Evolutionary conservation across 2,888 invertebrate genomes (phyloP).

Genomic region (Bembecia ichneumoniformis): DNA sequence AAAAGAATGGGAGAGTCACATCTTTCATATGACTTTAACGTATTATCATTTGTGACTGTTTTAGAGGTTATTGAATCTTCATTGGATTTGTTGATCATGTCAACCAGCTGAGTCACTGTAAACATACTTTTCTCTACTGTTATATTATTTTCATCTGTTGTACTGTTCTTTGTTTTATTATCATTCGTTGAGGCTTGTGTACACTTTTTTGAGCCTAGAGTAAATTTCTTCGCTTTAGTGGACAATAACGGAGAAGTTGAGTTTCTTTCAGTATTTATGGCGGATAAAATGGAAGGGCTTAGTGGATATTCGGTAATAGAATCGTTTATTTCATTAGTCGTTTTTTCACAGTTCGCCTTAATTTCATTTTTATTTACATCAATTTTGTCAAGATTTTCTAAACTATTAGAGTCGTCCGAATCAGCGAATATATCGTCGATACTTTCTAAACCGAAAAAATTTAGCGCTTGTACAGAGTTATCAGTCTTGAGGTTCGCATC

Average conservation of each 20-base stretch:
- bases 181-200: not conserved
- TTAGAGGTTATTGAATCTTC: slow-evolving; percentile 4
- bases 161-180: slow-evolving; percentile 11
- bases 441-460: slow-evolving; percentile 55
- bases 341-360: not conserved
- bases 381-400: not conserved
- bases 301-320: slow-evolving; percentile 12
- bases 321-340: not conserved
- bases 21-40: slow-evolving; percentile 19
- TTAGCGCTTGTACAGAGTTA: slow-evolving; percentile 20
- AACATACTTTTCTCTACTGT: slow-evolving; percentile 50
- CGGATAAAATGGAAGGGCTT: slow-evolving; percentile 57
- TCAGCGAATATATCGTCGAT: slow-evolving; percentile 64
- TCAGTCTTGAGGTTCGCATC: not conserved
- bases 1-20: slow-evolving; percentile 49
- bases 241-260: slow-evolving; percentile 49
- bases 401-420: slow-evolving; percentile 26
- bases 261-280: slow-evolving; percentile 16
- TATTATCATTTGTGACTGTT: not conserved
- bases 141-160: slow-evolving; percentile 16
- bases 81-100: slow-evolving; percentile 51
- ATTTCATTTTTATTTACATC: not conserved
- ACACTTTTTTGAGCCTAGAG: not conserved
- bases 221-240: slow-evolving; percentile 37
- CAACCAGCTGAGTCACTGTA: slow-evolving; percentile 58